Percentiles rank a stretch among this genome's conserved stretches.
phyloP scores from a whole-genome alignment of 1,140 invertebrate species.

The Micrasema longulum region DNA sequence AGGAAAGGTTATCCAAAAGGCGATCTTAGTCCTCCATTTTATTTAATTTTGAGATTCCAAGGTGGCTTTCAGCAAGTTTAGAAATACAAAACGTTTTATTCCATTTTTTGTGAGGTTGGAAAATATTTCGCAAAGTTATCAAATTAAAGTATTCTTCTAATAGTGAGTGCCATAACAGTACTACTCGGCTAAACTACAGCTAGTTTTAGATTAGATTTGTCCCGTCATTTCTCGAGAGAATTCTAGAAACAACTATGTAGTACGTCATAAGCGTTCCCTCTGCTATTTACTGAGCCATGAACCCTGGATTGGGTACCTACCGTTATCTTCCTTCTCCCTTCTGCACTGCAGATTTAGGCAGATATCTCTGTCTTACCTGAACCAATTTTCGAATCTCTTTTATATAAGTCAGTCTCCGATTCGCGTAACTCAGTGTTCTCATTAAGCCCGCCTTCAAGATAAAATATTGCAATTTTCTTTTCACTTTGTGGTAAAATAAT shows the following conservation, averaged over 20 bases:
- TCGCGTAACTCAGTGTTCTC: conserved; percentile 9
- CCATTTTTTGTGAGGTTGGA: neutral
- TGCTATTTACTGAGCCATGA: conserved; percentile 25
- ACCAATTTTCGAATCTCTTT: conserved; percentile 23
- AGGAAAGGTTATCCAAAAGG: conserved; percentile 39
- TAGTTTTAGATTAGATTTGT: conserved; percentile 34
- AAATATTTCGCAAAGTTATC: conserved; percentile 13
- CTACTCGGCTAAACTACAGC: conserved; percentile 16
- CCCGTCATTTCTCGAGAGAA: conserved; percentile 35
- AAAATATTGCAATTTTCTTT: conserved; percentile 12
- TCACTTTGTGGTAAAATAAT: too few relatives aligned
- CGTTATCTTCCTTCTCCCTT: too few relatives aligned
- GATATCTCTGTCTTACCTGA: conserved; percentile 12
- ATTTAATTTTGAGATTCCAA: conserved; percentile 34
- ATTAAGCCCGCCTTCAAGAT: conserved; percentile 9
- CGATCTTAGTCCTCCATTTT: conserved; percentile 17
- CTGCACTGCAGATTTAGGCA: neutral
- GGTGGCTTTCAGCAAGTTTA: conserved; percentile 27
- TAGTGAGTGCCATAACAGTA: conserved; percentile 8
- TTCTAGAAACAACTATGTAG: conserved; percentile 33
- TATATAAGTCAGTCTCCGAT: conserved; percentile 7
- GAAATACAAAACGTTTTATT: conserved; percentile 15
- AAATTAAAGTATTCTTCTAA: conserved; percentile 14
- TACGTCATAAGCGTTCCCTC: conserved; percentile 39
- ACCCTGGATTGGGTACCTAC: conserved; percentile 10